These are phyloP conservation scores for Aphidoletes aphidimyza DNA, from an alignment of 2,888 invertebrate genomes.

Conservation along the genomic window DNA sequence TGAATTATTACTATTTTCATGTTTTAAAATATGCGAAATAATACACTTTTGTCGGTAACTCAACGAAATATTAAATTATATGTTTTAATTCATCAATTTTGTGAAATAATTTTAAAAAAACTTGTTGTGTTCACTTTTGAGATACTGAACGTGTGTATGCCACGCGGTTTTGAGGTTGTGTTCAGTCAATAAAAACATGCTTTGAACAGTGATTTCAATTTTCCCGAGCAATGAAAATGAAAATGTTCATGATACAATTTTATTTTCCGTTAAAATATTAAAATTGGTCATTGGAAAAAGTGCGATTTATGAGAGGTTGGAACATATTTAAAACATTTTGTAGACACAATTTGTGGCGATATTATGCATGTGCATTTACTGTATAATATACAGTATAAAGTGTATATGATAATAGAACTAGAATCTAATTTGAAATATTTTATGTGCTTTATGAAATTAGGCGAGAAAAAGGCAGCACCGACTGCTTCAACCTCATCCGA, in stretches of 20 bases:
- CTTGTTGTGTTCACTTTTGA: not conserved
- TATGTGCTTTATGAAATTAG: slow-evolving; percentile 57
- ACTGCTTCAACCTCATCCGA: slow-evolving; percentile 59
- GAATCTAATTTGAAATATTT: no score
- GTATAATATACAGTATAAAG: no score
- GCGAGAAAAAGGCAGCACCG: slow-evolving; percentile 69
- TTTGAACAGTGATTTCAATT: slow-evolving; percentile 46
- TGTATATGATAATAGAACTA: not conserved
- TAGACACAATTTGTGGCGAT: not conserved
- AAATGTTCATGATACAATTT: slow-evolving; percentile 59
- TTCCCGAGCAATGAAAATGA: slow-evolving; percentile 58
- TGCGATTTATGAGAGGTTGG: not conserved
- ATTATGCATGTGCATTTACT: slow-evolving; percentile 19
- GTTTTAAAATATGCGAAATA: not conserved
- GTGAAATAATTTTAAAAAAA: slow-evolving; percentile 40
- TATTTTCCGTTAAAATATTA: slow-evolving; percentile 55
- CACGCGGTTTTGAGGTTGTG: slow-evolving; percentile 55
- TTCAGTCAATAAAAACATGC: slow-evolving; percentile 53
- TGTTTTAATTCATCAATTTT: no score
- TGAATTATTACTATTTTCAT: no score
- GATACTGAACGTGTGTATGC: slow-evolving; percentile 49
- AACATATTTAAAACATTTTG: not conserved
- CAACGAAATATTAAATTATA: no score
- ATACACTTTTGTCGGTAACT: no score
- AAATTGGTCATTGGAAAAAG: slow-evolving; percentile 7